Percentiles rank a stretch among this genome's conserved stretches.
phyloP scores from a whole-genome alignment of 2,888 invertebrate species.

The Acleris sparsana region DNA sequence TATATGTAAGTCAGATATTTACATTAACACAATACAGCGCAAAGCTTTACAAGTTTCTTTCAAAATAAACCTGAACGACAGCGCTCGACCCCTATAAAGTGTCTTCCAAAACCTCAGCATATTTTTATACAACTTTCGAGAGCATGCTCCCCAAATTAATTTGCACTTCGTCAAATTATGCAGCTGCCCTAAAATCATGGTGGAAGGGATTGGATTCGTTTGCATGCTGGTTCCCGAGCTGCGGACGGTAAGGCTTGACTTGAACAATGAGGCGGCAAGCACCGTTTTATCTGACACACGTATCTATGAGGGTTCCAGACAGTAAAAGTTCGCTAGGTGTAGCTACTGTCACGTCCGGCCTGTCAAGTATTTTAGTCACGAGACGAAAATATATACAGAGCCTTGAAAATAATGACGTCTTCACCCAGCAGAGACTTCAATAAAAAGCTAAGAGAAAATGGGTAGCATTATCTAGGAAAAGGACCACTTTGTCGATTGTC shows the following conservation, averaged over 20 bases:
- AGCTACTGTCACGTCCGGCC: conserved; percentile 23
- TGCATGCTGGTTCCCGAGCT: conserved; percentile 10
- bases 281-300: conserved; percentile 31
- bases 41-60: neutral
- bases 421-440: neutral
- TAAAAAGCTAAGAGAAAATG: neutral
- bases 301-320: conserved; percentile 31
- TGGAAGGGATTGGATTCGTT: conserved; percentile 15
- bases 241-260: conserved; percentile 21
- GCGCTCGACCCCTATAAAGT: neutral
- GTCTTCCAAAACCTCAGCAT: conserved; percentile 22
- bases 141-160: conserved; percentile 5
- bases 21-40: neutral
- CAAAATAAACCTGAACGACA: conserved; percentile 1
- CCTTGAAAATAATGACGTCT: neutral
- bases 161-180: conserved; percentile 16
- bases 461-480: neutral
- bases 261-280: conserved; percentile 32
- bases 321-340: conserved; percentile 30
- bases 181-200: conserved; percentile 12
- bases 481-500: conserved; percentile 1
- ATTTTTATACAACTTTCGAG: conserved; percentile 26
- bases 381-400: neutral
- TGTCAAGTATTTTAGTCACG: conserved; percentile 23
- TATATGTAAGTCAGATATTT: too few species aligned